Evolutionary conservation across 2,113 vertebrate species (phyloP).

Genomic region (Odontesthes bonariensis): DNA sequence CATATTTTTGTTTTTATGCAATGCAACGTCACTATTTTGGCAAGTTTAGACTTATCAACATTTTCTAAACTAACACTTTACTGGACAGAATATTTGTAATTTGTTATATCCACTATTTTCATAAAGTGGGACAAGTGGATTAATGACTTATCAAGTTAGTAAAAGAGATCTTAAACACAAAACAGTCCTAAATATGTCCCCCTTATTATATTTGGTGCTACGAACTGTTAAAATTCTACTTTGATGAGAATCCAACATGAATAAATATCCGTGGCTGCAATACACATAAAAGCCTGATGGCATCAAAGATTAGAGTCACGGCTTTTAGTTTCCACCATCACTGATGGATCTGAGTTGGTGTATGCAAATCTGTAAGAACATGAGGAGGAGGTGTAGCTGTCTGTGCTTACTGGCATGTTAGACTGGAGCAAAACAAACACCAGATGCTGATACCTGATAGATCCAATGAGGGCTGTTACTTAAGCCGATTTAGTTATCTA

Average conservation of each 20-base stretch:
- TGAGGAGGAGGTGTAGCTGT: slow-evolving; percentile 27
- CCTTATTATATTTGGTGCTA: too few relatives aligned
- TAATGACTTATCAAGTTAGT: too few relatives aligned
- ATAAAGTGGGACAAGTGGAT: too few relatives aligned
- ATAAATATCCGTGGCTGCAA: neutral
- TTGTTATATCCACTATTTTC: too few relatives aligned
- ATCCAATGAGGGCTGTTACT: slow-evolving; percentile 3
- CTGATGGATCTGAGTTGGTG: slow-evolving; percentile 8
- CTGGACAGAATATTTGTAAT: too few relatives aligned
- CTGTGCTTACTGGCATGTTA: slow-evolving; percentile 17
- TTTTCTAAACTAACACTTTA: too few relatives aligned
- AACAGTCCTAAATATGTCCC: too few relatives aligned
- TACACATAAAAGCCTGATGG: slow-evolving; percentile 1
- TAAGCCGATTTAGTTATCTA: slow-evolving; percentile 6
- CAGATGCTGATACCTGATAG: slow-evolving; percentile 21
- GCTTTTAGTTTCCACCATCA: slow-evolving; percentile 25
- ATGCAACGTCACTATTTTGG: too few relatives aligned
- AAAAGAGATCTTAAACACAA: too few relatives aligned
- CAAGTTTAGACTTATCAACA: too few relatives aligned
- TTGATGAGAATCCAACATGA: neutral
- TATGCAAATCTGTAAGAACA: slow-evolving; percentile 15
- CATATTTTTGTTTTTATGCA: too few relatives aligned
- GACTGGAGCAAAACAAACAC: slow-evolving; percentile 30
- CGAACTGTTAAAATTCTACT: neutral
- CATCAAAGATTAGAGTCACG: slow-evolving; percentile 7